Percentiles rank a stretch among this genome's conserved stretches.
These are phyloP conservation scores for Lasioglossum villosulum DNA, from an alignment of 2,888 invertebrate genomes.

Conservation along the genomic window DNA sequence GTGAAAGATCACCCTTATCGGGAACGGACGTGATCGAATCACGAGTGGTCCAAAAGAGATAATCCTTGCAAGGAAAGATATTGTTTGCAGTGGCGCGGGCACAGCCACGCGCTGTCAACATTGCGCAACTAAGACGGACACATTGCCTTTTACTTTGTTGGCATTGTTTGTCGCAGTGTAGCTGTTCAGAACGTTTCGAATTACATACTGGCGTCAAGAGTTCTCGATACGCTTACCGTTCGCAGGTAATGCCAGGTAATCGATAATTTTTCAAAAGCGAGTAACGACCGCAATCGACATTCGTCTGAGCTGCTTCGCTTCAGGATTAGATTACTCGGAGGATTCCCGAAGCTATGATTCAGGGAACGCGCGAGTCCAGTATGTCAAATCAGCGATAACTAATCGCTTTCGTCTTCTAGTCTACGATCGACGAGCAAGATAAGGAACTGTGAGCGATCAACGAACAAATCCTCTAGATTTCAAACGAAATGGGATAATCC, in stretches of 20 bases:
- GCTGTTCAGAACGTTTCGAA: background rate
- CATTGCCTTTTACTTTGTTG: background rate
- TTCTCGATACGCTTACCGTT: background rate
- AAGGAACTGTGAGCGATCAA: background rate
- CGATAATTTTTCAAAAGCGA: background rate
- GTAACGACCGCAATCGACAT: background rate
- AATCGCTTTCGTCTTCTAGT: background rate
- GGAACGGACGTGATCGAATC: no score
- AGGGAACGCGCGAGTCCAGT: background rate
- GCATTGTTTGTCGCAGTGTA: background rate
- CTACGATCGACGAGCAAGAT: background rate
- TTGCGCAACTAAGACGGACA: background rate
- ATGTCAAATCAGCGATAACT: background rate
- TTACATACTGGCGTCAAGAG: background rate
- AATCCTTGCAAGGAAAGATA: background rate
- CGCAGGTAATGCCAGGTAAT: background rate
- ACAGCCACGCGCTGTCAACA: background rate
- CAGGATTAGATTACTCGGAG: background rate
- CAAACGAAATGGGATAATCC: background rate
- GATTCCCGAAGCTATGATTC: background rate
- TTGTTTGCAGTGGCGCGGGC: background rate
- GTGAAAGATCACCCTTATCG: no score
- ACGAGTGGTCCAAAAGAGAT: no score
- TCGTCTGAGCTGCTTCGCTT: background rate
- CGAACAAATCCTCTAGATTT: background rate